Percentiles rank a stretch among this genome's conserved stretches.
These are phyloP conservation scores for Sphecodes monilicornis DNA, from an alignment of 2,888 invertebrate genomes.

Conservation along the genomic window DNA sequence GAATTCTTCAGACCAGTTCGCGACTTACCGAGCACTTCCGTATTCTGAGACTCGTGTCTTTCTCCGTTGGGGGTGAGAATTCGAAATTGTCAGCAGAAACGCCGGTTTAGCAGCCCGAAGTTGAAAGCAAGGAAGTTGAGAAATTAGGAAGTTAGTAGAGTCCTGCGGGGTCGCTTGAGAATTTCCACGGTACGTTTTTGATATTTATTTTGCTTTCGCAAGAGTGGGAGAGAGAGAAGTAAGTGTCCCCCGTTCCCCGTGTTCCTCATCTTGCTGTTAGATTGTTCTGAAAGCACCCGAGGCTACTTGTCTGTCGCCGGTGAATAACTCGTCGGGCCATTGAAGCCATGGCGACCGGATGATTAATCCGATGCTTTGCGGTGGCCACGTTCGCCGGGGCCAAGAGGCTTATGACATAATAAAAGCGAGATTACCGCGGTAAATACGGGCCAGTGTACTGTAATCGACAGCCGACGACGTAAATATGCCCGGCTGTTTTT, in stretches of 20 bases:
- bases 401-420: conserved; percentile 38
- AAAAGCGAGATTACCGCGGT: conserved; percentile 46
- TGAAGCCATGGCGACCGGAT: conserved; percentile 28
- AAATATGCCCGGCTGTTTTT: conserved; percentile 5
- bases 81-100: no score
- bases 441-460: conserved; percentile 23
- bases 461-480: conserved; percentile 16
- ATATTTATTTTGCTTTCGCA: background rate
- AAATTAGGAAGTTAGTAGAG: background rate
- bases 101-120: background rate
- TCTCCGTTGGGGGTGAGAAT: no score
- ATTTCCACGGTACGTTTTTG: background rate
- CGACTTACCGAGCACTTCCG: no score
- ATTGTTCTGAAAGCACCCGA: background rate
- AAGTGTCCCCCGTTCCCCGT: no score
- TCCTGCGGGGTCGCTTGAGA: background rate
- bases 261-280: background rate
- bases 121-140: background rate
- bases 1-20: no score
- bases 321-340: conserved; percentile 35
- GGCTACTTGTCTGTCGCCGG: conserved; percentile 8
- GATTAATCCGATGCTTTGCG: conserved; percentile 46
- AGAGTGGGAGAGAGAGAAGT: no score
- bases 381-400: conserved; percentile 31
- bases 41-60: no score